Evolutionary conservation across 2,113 vertebrate genomes (phyloP), one percentile per base, ranked within the genome.

Genomic region (Chaenogobius annularis): DNA sequence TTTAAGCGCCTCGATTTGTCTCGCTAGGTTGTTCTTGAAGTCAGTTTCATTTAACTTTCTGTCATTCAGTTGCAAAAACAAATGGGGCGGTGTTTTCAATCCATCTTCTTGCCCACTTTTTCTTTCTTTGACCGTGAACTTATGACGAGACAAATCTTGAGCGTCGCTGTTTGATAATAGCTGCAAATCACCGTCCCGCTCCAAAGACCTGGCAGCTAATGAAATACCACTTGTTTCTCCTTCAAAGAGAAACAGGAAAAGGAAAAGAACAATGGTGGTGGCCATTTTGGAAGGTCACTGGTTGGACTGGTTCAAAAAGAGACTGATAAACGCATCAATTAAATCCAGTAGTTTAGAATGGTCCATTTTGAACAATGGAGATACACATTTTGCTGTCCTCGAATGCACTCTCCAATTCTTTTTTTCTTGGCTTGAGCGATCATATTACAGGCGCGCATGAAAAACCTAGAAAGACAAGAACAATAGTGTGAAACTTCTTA

Each of bases 381-480:
- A 37, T 44, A 73, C 20, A 19, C 46, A 40, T 13, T 50, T 69
- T 72, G 54, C 17, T 68, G 63, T 62, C 59, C 68, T 17, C 67
- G 55, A 58, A 65, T 13, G 40, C 40, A 46, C 52, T 64, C 74
- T 74, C 82, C 73, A 66, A 71, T 37, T 35, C 61, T 66, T 56
- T 62, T 69, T 58, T 68, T 37, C 64, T 71, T 70, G 19, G 70
- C 43, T 40, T 66, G 56, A 10, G 71, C 7, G 19, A 50, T 62
- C 83, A 70, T 74, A 64, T 62, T 78, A 73, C 19, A 0, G 61
- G 9, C 15, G 2, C 44, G 31, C 55, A 20, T 64, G 75, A 66
- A 69, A 83, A n/a, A 87, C 85, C 84, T 83, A 8, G 14, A 35
- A 80, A 76, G 81, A 82, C 54, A 73, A 55, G 82, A 78, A 88